Evolutionary conservation across 30 jellyfish, hydroid and myxozoan genomes (phyloP).

Genomic region (Aurelia aurita complex sp. Pacific): DNA sequence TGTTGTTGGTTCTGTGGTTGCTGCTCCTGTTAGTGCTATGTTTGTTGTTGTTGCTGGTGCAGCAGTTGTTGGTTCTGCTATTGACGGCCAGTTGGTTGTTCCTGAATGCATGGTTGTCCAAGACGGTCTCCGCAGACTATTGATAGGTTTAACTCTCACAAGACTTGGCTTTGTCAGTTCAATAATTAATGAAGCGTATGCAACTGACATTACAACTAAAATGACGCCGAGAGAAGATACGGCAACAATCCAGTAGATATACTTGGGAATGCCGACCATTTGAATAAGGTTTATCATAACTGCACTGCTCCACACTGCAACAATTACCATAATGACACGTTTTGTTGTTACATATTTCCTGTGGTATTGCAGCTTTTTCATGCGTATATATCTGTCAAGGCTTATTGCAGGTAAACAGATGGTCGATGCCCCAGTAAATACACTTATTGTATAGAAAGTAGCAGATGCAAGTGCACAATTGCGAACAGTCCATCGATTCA

Average conservation of each 20-base stretch:
- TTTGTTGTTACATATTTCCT: conserved; percentile 40
- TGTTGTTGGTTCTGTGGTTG: too few relatives aligned
- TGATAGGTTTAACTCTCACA: background rate
- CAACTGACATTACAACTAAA: conserved; percentile 26
- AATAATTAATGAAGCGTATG: conserved; percentile 29
- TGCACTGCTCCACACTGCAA: conserved; percentile 32
- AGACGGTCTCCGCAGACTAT: background rate
- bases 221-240: conserved; percentile 26
- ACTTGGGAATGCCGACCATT: conserved; percentile 26
- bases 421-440: conserved; percentile 60
- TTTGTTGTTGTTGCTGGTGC: background rate
- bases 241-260: conserved; percentile 9
- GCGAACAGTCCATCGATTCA: background rate
- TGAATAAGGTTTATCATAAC: conserved; percentile 18
- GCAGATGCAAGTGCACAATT: background rate
- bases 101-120: background rate
- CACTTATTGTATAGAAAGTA: background rate
- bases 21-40: too few relatives aligned
- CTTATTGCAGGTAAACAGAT: conserved; percentile 59
- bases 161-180: background rate
- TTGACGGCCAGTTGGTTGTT: background rate
- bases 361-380: conserved; percentile 60
- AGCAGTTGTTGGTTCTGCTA: background rate
- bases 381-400: conserved; percentile 55
- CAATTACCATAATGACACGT: conserved; percentile 38